Conservation (phyloP, 2,888 invertebrate species). For the Tenthredo livida region DNA sequence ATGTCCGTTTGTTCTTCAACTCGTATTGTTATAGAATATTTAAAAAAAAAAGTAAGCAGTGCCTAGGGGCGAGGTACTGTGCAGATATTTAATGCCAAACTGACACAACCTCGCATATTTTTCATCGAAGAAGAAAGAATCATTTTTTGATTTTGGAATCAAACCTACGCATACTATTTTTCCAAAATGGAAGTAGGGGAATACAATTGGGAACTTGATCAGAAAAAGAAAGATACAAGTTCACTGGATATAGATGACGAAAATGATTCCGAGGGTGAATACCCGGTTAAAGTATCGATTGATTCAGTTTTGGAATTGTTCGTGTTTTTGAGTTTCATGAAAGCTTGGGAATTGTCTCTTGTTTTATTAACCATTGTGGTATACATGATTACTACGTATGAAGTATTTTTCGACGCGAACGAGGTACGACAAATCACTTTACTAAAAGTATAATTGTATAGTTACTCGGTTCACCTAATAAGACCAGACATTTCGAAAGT, state of each 20-base stretch:
- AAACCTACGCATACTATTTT: background rate
- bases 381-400: slow-evolving; percentile 34
- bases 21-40: slow-evolving; percentile 5
- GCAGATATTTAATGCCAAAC: background rate
- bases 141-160: background rate
- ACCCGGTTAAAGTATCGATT: slow-evolving; percentile 36
- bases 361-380: slow-evolving; percentile 26
- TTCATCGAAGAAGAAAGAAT: background rate
- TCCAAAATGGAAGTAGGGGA: background rate
- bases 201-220: background rate
- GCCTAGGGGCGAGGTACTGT: background rate
- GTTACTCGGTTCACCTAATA: background rate
- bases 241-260: background rate
- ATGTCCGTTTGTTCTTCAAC: background rate
- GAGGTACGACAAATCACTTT: background rate
- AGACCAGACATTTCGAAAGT: background rate
- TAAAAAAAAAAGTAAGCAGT: background rate
- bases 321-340: slow-evolving; percentile 38
- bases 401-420: slow-evolving; percentile 34
- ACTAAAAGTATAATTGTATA: background rate
- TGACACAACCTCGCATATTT: background rate
- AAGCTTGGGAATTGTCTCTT: slow-evolving; percentile 31
- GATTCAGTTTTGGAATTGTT: slow-evolving; percentile 40
- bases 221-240: background rate
- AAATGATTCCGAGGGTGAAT: slow-evolving; percentile 34